Conservation (phyloP, 2,888 invertebrate species). For the Endotricha flammealis region DNA sequence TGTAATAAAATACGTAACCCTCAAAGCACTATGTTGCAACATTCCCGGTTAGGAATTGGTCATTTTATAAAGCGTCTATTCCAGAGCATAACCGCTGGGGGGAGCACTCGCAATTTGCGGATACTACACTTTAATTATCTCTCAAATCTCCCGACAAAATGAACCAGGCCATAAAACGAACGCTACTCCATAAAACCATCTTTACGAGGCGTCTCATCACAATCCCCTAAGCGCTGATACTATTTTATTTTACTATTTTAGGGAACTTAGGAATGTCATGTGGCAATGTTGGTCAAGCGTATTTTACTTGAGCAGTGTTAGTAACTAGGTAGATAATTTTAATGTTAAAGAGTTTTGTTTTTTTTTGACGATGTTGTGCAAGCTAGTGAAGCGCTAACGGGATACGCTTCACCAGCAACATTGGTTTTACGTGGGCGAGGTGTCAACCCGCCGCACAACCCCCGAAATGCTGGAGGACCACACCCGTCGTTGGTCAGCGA, state of each 20-base stretch:
- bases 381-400: no score
- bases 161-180: conserved; percentile 28
- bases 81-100: background rate
- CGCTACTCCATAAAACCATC: conserved; percentile 30
- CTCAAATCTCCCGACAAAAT: conserved; percentile 28
- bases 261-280: background rate
- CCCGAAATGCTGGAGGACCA: no score
- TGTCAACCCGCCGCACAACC: no score
- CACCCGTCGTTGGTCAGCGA: no score
- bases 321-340: no score
- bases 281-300: background rate
- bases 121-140: conserved; percentile 31
- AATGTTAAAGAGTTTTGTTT: no score
- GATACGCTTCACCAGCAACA: no score
- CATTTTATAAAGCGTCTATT: background rate
- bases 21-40: background rate
- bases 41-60: background rate
- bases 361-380: no score
- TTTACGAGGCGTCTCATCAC: conserved; percentile 16
- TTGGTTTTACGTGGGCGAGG: no score
- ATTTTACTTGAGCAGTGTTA: no score
- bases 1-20: no score
- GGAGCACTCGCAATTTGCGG: conserved; percentile 16
- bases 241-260: conserved; percentile 8
- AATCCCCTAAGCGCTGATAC: conserved; percentile 6